phyloP scores from a whole-genome alignment of 1,140 invertebrate genomes.

The Lycorma delicatula region DNA sequence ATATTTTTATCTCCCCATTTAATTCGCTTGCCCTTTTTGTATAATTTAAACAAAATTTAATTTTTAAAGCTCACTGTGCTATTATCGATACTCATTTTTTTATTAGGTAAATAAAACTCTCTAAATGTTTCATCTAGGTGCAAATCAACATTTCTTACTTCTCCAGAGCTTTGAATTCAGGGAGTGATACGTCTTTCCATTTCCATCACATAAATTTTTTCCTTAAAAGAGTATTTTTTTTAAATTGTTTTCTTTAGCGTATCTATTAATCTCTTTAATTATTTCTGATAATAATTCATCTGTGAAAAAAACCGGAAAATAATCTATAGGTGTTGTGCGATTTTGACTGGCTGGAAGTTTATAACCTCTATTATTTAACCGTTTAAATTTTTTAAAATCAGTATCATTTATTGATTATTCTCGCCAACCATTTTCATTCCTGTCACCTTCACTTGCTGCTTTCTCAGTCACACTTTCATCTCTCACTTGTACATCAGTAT shows the following conservation, averaged over 20 bases:
- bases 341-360: background rate
- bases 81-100: slow-evolving; percentile 8
- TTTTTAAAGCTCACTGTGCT: slow-evolving; percentile 9
- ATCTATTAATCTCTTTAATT: slow-evolving; percentile 3
- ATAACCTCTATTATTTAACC: background rate
- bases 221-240: background rate
- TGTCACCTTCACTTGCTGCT: background rate
- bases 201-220: slow-evolving; percentile 5
- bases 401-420: background rate
- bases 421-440: background rate
- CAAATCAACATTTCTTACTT: background rate
- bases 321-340: background rate
- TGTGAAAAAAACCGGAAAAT: slow-evolving; percentile 5
- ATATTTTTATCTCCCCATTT: slow-evolving; percentile 13
- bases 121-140: slow-evolving; percentile 6
- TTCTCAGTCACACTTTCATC: background rate
- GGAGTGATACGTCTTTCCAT: background rate
- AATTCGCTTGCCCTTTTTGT: slow-evolving; percentile 12
- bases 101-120: slow-evolving; percentile 7
- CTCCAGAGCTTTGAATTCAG: slow-evolving; percentile 6
- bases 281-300: background rate
- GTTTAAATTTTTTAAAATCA: background rate
- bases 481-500: no score
- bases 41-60: slow-evolving; percentile 4
- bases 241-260: slow-evolving; percentile 5